Evolutionary conservation across 2,113 vertebrate species (phyloP), one percentile per base, ranked within the genome.

Genomic region (Ameiurus melas): DNA sequence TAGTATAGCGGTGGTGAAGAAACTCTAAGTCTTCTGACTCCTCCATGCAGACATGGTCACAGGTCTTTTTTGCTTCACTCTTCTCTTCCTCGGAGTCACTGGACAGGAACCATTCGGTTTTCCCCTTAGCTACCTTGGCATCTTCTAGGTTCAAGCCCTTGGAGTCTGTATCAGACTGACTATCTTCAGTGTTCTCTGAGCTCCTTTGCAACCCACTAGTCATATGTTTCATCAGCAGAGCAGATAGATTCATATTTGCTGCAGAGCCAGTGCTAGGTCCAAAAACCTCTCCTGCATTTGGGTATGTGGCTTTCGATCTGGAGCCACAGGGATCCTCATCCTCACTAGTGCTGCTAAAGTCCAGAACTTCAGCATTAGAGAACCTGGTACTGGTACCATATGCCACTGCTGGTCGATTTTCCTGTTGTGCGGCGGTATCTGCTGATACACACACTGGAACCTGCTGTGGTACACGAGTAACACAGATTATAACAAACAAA

Each of bases 21-120:
- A 95, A 88, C 39, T 95, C 95, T 68, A 97, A 91, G 92, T 99
- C 97, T 88, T 98, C 97, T 17, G 97, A 98, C 86, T 98, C 97
- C 85, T 97, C 97, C 30, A 97, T n/a, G 79, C 94, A 39, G 36
- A 89, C 91, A 62, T 86, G 83, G 17, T 87, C 79, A 33, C n/a
- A 36, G 55, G 19, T 33, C 57, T 60, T 82, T 82, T 30, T 53
- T 53, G 33, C 55, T 19, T 89, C 88, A 5, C 87, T 75, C 68
- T 33, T 66, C 16, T 91, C 87, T 62, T 92, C 92, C 33, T 93
- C 92, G 19, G 87, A 92, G 39, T 83, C 43, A 82, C 83, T 92
- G 19, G 82, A 85, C 57, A 90, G 4, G 92, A 91, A 0, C 60
- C 86, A 51, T 53, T 30, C 33, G 78, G 55, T 53, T 55, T 75